These are phyloP conservation scores for Phytoseiulus persimilis DNA, from an alignment of 2,888 invertebrate species.

Conservation along the genomic window DNA sequence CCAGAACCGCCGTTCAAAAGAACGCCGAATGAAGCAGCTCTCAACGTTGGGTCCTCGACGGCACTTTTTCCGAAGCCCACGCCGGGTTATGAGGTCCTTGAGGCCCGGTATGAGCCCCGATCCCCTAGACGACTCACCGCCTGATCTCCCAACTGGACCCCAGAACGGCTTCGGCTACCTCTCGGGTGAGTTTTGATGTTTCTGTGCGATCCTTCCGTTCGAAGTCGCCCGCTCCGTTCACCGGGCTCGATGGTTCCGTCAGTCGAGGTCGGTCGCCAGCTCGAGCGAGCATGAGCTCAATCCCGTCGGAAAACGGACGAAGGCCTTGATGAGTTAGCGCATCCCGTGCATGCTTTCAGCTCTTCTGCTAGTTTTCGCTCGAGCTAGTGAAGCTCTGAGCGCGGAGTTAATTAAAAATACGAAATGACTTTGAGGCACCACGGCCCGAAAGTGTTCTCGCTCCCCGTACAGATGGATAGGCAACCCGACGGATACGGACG, in stretches of 20 bases:
- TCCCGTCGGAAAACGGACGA: neutral
- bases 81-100: constrained; percentile 80
- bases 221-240: too few relatives aligned
- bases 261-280: neutral
- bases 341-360: neutral
- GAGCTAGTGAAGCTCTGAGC: neutral
- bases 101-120: constrained; percentile 55
- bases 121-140: constrained; percentile 58
- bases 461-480: neutral
- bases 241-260: neutral
- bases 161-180: constrained; percentile 75
- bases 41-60: constrained; percentile 67
- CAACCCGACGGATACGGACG: neutral
- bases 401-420: neutral
- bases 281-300: neutral
- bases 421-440: neutral
- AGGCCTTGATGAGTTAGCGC: neutral
- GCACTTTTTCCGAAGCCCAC: constrained; percentile 57
- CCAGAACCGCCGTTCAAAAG: constrained; percentile 97
- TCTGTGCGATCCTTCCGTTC: too few relatives aligned
- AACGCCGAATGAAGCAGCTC: constrained; percentile 92
- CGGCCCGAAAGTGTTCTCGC: neutral
- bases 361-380: neutral
- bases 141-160: constrained; percentile 51
- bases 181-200: constrained; percentile 57